These are phyloP conservation scores for Acanthurus leucopareius DNA, from an alignment of 2,797 vertebrate species.

Conservation along the genomic window DNA sequence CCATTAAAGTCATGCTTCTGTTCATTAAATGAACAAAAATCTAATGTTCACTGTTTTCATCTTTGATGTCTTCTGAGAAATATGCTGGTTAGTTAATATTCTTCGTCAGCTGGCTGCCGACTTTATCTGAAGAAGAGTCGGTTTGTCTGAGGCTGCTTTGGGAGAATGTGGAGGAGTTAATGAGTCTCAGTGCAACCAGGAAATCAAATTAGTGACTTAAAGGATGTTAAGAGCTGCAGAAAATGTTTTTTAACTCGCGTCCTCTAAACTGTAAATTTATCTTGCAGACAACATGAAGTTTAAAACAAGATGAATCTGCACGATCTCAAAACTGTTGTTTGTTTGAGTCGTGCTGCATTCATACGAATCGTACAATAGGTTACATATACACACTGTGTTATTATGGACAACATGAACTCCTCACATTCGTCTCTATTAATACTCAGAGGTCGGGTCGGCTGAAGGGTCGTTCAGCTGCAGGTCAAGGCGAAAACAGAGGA, in stretches of 20 bases:
- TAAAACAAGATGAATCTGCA: neutral
- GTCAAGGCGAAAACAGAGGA: slow-evolving; percentile 9
- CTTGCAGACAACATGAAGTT: neutral
- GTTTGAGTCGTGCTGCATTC: too few species aligned
- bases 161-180: neutral
- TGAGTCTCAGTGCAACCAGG: neutral
- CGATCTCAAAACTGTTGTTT: neutral
- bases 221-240: neutral
- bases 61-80: too few species aligned
- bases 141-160: too few species aligned
- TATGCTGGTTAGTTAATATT: too few species aligned
- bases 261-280: too few species aligned
- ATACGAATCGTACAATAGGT: neutral
- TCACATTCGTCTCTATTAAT: slow-evolving; percentile 35
- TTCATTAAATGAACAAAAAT: too few species aligned
- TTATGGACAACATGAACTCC: neutral
- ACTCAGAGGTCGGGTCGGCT: slow-evolving; percentile 22
- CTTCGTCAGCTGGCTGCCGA: too few species aligned
- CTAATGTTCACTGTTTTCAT: too few species aligned
- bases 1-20: too few species aligned
- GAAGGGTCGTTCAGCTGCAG: slow-evolving; percentile 20
- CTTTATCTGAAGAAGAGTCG: too few species aligned
- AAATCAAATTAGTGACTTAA: neutral
- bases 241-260: neutral
- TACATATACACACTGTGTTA: neutral